Evolutionary conservation across 2,888 invertebrate genomes (phyloP), one percentile per base, ranked within the genome.

Genomic region (Hirtodrosophila alboralis): DNA sequence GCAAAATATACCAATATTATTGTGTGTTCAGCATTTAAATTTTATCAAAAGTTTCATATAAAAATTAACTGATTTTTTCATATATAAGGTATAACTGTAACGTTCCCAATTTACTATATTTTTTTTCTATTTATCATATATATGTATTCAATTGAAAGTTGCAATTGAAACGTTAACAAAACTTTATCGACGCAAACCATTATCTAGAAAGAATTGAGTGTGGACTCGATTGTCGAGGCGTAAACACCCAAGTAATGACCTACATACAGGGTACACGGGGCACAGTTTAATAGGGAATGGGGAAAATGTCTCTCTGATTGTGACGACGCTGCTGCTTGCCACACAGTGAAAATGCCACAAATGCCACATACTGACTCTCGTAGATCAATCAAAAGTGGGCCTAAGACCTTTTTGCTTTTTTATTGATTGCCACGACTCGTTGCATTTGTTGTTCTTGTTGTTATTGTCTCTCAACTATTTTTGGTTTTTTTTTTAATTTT

Each of bases 311-410:
- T 9, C 30, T 9, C 8, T 21, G 43, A 43, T 21, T 33, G 36
- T 43, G 8, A 27, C 13, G 23, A 27, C 13, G 23, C 33, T 49
- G 49, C 13, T 33, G 13, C 13, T 28, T 49, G 49, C 13, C 38
- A 13, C 13, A 51, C 13, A 23, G 37, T 44, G 33, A 6, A 23
- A 23, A 6, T 23, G 23, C 23, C 23, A 23, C 23, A 23, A 23
- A 6, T 23, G 23, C 23, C 23, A 23, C 23, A 23, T 18, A 18
- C 18, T 18, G 7, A 6, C 8, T 7, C 62, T 78, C 65, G 28
- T 76, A 76, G 77, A 84, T 80, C 77, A 80, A 84, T 73, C 78
- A 76, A 49, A 52, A 34, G 33, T 23, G 51, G 33, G 26, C 27
- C 57, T 36, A 40, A 64, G 66, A 64, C 34, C 43, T 56, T 56